phyloP scores from a whole-genome alignment of 2,888 invertebrate species.

The Sclerodermus sp. region DNA sequence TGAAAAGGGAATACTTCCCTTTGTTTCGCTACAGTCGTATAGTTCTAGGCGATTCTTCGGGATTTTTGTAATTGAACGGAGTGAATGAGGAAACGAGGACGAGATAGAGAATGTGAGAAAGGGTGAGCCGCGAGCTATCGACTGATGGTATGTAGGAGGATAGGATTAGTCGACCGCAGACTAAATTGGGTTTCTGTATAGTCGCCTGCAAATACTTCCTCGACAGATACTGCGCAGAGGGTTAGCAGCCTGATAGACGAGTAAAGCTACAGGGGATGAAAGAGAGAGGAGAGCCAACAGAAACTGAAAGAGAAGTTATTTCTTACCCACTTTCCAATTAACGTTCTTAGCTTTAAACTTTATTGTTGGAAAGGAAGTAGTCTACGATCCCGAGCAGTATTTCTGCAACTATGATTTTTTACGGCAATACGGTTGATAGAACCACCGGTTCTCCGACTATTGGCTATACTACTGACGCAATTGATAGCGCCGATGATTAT shows the following conservation, averaged over 20 bases:
- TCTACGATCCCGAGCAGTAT: too few species aligned
- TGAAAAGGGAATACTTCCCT: neutral
- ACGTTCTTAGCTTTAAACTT: slow-evolving; percentile 10
- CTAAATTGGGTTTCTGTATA: slow-evolving; percentile 56
- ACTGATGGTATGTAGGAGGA: slow-evolving; percentile 50
- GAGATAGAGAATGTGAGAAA: slow-evolving; percentile 14
- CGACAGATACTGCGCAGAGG: slow-evolving; percentile 31
- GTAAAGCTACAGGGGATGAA: slow-evolving; percentile 2
- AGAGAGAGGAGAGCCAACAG: neutral
- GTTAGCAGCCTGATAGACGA: slow-evolving; percentile 22
- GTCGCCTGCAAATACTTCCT: slow-evolving; percentile 49
- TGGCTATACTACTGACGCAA: too few species aligned
- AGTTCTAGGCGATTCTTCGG: too few species aligned
- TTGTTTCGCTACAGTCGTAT: neutral
- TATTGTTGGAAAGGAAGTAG: neutral
- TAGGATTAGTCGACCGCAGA: slow-evolving; percentile 55
- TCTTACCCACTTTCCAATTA: slow-evolving; percentile 34
- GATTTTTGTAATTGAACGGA: slow-evolving; percentile 6
- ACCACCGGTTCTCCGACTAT: too few species aligned
- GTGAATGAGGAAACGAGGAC: slow-evolving; percentile 12
- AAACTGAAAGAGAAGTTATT: slow-evolving; percentile 35
- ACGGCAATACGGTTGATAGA: too few species aligned
- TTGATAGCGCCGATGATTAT: too few species aligned
- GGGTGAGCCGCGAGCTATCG: slow-evolving; percentile 48
- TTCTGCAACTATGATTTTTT: too few species aligned